Evolutionary conservation across 2,797 vertebrate genomes (phyloP), one percentile per base, ranked within the genome.

Genomic region (Microctenopoma lineatum): DNA sequence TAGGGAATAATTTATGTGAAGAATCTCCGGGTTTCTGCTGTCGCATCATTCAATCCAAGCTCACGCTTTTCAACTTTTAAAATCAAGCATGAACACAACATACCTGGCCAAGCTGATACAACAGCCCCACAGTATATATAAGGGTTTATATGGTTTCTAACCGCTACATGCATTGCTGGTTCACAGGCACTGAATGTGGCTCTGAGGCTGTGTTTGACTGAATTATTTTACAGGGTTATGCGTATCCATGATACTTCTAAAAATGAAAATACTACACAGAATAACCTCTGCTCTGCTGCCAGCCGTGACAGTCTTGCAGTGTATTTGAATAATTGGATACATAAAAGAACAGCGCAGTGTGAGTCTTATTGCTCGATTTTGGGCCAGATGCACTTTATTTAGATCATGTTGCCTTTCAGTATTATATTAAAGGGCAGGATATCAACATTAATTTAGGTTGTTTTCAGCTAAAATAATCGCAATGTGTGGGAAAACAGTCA

Each of bases 1-100:
- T 13, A 42, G 64, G 63, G 81, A 90, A 90, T 86, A 85, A 90
- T 88, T 90, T 82, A 86, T 88, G 66, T 74, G 75, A 76, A 45
- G 59, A 68, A 68, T 77, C 67, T 88, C 70, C 58, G 69, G 74
- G 65, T 72, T 81, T 83, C 61, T 80, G 59, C 77, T 70, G 60
- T 75, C 5, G 1, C 60, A 54, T 72, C 57, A 66, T 83, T 88
- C 79, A 74, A 52, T 81, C 56, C 10, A 1, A 54, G 48, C 58
- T 75, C 0, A 4, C 44, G 69, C 48, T 70, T 70, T 73, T 41
- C 54, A 54, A 12, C 66, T 70, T 25, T 57, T 5, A 76, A 67
- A 70, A 51, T 36, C 39, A 44, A 2, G 46, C 3, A 32, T 29
- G 44, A 55, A 59, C 62, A 69, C 53, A 73, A 61, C 51, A 52